A percentile compares a stretch with the other conserved stretches of the same genome.
These are phyloP conservation scores for Diachasma alloeum DNA, from an alignment of 1,140 invertebrate species.

Conservation along the genomic window DNA sequence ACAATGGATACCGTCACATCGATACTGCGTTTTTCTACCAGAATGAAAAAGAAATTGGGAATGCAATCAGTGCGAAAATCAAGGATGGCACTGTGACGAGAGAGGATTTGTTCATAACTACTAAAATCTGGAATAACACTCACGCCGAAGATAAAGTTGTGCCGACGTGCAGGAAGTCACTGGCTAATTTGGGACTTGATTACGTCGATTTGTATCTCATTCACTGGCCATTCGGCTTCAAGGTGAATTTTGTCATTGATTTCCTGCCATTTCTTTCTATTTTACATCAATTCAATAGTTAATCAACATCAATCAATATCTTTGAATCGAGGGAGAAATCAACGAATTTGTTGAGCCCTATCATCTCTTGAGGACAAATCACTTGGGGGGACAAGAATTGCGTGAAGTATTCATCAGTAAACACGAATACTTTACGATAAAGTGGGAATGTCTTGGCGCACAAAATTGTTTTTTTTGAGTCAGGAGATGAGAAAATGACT, in stretches of 20 bases:
- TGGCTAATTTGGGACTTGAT: neutral
- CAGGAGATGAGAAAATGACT: no score
- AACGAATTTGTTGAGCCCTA: no score
- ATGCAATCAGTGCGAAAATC: neutral
- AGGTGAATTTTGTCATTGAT: neutral
- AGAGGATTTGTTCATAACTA: neutral
- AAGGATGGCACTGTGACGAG: neutral
- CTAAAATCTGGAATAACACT: neutral
- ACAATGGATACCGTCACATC: neutral
- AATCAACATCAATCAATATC: no score
- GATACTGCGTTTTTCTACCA: neutral
- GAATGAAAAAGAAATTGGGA: slow-evolving; percentile 1
- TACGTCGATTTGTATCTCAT: neutral
- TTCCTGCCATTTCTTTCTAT: neutral
- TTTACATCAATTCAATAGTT: no score
- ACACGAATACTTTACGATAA: no score
- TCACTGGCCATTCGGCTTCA: neutral
- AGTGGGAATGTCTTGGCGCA: no score
- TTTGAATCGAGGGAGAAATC: neutral
- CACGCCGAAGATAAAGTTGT: neutral
- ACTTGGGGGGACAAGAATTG: no score
- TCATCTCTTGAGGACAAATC: no score
- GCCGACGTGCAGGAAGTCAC: neutral
- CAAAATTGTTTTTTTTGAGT: no score
- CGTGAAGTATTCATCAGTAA: no score